Evolutionary conservation across 2,113 vertebrate species (phyloP).

Genomic region (Terrapene triunguis): DNA sequence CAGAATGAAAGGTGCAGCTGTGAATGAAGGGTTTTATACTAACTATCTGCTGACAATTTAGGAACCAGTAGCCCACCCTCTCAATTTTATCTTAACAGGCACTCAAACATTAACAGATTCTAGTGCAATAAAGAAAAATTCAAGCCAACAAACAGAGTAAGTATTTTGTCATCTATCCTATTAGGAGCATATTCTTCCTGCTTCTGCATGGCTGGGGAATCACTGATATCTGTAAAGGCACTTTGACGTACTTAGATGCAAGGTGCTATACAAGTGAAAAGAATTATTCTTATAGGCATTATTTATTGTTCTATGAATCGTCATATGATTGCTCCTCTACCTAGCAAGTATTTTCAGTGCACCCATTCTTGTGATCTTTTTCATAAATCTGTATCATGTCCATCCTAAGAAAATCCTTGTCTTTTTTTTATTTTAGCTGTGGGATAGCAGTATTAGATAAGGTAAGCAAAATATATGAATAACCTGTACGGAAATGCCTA

Average conservation of each 20-base stretch:
- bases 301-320: neutral
- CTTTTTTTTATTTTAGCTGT: conserved; percentile 68
- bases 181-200: neutral
- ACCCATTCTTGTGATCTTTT: accelerated
- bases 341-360: neutral
- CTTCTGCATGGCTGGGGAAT: accelerated
- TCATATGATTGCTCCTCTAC: neutral
- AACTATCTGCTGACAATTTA: neutral
- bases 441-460: conserved; percentile 81
- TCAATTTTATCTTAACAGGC: conserved; percentile 40
- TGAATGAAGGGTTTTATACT: neutral
- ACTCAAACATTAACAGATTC: conserved; percentile 74
- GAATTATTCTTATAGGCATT: accelerated
- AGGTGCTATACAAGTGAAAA: accelerated
- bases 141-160: conserved; percentile 86
- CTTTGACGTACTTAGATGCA: accelerated
- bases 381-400: accelerated
- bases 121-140: conserved; percentile 54
- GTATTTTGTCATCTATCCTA: neutral
- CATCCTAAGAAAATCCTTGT: neutral
- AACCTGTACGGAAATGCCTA: neutral
- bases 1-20: neutral
- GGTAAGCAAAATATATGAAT: conserved; percentile 61
- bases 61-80: neutral
- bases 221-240: accelerated